phyloP scores from a whole-genome alignment of 2,797 vertebrate genomes.

The Serranus cabrilla region DNA sequence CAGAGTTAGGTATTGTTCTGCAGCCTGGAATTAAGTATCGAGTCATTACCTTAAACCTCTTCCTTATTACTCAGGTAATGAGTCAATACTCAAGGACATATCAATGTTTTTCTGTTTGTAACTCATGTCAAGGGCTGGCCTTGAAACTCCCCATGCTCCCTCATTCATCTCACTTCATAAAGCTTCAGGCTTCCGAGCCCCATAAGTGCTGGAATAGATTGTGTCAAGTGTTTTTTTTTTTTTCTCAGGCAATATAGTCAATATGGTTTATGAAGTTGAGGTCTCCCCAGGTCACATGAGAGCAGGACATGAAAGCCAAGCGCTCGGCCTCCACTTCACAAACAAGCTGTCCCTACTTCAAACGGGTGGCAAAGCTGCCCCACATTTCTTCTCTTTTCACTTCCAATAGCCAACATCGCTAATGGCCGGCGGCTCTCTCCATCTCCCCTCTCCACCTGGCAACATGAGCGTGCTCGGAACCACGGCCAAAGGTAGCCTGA shows the following conservation, averaged over 20 bases:
- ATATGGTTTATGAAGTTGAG: slow-evolving; percentile 78
- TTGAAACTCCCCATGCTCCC: slow-evolving; percentile 55
- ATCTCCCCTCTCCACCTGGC: slow-evolving; percentile 74
- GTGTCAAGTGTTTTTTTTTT: slow-evolving; percentile 54
- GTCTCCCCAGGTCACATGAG: slow-evolving; percentile 73
- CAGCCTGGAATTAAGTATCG: slow-evolving; percentile 65
- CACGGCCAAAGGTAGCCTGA: slow-evolving; percentile 70
- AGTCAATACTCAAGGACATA: slow-evolving; percentile 44
- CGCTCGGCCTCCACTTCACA: slow-evolving; percentile 77
- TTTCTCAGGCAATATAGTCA: slow-evolving; percentile 60
- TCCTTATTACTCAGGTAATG: slow-evolving; percentile 66
- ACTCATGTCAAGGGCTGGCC: slow-evolving; percentile 54
- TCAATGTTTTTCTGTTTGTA: slow-evolving; percentile 49
- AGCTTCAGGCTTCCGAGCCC: slow-evolving; percentile 61
- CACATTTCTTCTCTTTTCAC: slow-evolving; percentile 75
- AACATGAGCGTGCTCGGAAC: slow-evolving; percentile 51
- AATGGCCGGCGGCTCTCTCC: slow-evolving; percentile 74
- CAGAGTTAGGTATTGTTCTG: slow-evolving; percentile 48
- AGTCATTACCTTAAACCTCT: slow-evolving; percentile 46
- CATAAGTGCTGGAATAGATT: slow-evolving; percentile 70
- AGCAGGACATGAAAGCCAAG: slow-evolving; percentile 77
- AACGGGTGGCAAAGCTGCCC: slow-evolving; percentile 73
- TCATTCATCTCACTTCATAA: slow-evolving; percentile 72
- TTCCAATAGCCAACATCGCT: slow-evolving; percentile 73
- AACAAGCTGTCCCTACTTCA: slow-evolving; percentile 81